Evolutionary conservation across 2,113 vertebrate species (phyloP), one percentile per base, ranked within the genome.

Genomic region (Osmerus eperlanus): DNA sequence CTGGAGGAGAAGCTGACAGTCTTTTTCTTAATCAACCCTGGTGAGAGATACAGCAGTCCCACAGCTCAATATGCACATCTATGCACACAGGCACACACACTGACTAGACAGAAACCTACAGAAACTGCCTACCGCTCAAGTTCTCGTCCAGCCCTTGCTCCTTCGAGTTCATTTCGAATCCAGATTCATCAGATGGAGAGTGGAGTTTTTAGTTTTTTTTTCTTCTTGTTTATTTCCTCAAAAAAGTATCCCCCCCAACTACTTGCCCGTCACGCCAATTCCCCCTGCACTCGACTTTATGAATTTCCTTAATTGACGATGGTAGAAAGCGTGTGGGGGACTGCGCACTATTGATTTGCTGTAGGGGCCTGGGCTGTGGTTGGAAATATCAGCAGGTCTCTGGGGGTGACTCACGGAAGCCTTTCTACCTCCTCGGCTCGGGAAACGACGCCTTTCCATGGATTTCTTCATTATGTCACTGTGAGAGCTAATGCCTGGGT

Each of bases 281-380:
- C 82, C 75, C 76, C 74, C 72, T 53, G 59, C 83, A 72, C 83
- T 84, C 73, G 47, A 85, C 83, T 87, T 87, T 85, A 89, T 89
- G 79, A 90, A 90, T 90, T 88, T 85, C 85, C 84, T 90, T 91
- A 90, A 91, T 87, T 88, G 87, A 86, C 75, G 67, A 74, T 16
- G 72, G 68, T 36, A 83, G 81, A 83, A 78, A 79, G 83, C 81
- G 77, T 60, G 80, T 41, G n/a, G 71, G 86, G 87, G 83, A 89
- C 85, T 80, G 14, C 60, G 78, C 25, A 81, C 74, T 87, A 90
- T 91, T 81, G 87, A 91, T 90, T 90, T 74, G 85, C 87, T 88
- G 79, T 76, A 78, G 84, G 87, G 84, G 60, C 76, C 36, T 19
- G 83, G 67, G 23, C 69, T 72, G 14, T 68, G 69, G 75, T 76